A percentile compares a stretch with the other conserved stretches of the same genome.
Conservation (phyloP, 2,888 invertebrate genomes). For the Caenorhabditis virilis region DNA sequence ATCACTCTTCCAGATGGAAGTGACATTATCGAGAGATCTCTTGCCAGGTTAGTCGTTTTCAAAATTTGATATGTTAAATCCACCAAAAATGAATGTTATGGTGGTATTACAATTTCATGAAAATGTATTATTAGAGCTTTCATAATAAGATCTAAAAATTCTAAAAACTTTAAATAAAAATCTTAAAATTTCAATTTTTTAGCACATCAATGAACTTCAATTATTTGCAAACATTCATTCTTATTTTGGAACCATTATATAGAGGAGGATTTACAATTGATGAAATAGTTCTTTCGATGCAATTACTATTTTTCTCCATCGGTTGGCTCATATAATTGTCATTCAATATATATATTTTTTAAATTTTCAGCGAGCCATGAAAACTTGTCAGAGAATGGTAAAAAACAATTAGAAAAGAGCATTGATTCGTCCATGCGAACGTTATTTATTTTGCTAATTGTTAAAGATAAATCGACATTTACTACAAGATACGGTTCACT, state of each 20-base stretch:
- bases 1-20: constrained; percentile 34
- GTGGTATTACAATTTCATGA: too few relatives aligned
- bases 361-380: constrained; percentile 14
- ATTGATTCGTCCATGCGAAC: constrained; percentile 15
- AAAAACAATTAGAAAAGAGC: constrained; percentile 8
- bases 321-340: constrained; percentile 7
- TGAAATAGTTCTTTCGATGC: constrained; percentile 21
- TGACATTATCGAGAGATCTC: constrained; percentile 23
- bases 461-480: constrained; percentile 20
- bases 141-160: too few relatives aligned
- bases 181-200: too few relatives aligned
- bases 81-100: too few relatives aligned
- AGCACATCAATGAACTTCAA: too few relatives aligned
- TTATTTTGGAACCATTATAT: constrained; percentile 27
- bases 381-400: constrained; percentile 6
- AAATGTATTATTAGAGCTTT: too few relatives aligned
- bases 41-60: too few relatives aligned
- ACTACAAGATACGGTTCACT: constrained; percentile 20
- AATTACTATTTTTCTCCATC: constrained; percentile 26
- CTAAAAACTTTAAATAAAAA: too few relatives aligned
- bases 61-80: too few relatives aligned
- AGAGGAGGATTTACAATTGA: constrained; percentile 30
- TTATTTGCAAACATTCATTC: constrained; percentile 30
- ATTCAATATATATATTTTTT: not conserved
- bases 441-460: constrained; percentile 11